Evolutionary conservation across 2,888 invertebrate species (phyloP).

Genomic region (Mesochorus sp.): DNA sequence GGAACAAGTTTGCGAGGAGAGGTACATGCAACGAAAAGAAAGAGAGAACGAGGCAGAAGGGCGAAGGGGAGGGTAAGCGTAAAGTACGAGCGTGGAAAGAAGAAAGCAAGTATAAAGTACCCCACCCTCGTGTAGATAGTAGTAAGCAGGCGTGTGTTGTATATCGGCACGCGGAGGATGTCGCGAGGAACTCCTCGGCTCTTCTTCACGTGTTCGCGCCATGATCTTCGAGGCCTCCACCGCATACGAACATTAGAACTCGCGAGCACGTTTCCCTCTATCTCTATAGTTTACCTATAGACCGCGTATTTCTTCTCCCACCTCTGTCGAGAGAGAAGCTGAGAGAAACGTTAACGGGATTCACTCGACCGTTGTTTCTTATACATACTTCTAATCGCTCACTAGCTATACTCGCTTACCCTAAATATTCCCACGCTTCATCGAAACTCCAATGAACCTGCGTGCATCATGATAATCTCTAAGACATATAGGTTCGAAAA

Average conservation of each 20-base stretch:
- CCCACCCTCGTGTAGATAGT: slow-evolving; percentile 53
- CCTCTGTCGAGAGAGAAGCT: slow-evolving; percentile 21
- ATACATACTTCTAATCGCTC: slow-evolving; percentile 64
- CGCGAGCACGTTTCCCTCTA: slow-evolving; percentile 8
- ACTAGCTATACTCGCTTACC: slow-evolving; percentile 53
- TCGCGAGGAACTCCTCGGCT: slow-evolving; percentile 35
- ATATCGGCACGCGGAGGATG: slow-evolving; percentile 31
- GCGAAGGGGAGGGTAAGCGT: not conserved
- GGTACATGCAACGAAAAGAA: not conserved
- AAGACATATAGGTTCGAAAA: slow-evolving; percentile 10
- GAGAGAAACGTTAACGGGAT: slow-evolving; percentile 58
- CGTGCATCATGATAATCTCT: slow-evolving; percentile 35
- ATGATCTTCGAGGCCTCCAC: slow-evolving; percentile 44
- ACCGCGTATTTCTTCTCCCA: slow-evolving; percentile 34
- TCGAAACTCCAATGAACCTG: slow-evolving; percentile 50
- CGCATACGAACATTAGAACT: slow-evolving; percentile 39
- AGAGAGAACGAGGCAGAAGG: not conserved
- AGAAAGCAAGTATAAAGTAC: slow-evolving; percentile 34
- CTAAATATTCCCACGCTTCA: slow-evolving; percentile 67
- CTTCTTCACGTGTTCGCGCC: slow-evolving; percentile 48
- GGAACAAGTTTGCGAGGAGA: slow-evolving; percentile 27
- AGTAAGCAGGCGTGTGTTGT: slow-evolving; percentile 37
- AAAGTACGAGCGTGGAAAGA: slow-evolving; percentile 32
- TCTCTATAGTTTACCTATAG: slow-evolving; percentile 37
- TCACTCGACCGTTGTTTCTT: slow-evolving; percentile 55